These are phyloP conservation scores for Semnopithecus entellus DNA, from an alignment of 2,113 vertebrate genomes.

Conservation along the genomic window DNA sequence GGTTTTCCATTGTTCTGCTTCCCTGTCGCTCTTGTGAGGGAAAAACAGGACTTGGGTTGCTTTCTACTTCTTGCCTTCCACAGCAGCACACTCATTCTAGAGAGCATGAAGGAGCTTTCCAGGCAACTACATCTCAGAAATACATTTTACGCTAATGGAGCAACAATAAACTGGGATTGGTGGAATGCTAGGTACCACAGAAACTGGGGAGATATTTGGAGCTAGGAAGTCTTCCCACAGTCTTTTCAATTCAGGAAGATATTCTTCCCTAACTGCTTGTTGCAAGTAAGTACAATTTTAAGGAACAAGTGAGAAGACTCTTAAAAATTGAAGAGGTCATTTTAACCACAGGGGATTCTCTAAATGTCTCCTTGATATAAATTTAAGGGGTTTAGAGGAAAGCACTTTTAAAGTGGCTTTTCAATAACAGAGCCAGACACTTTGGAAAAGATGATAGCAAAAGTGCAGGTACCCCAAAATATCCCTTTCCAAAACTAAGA, in stretches of 20 bases:
- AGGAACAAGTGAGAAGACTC: not conserved
- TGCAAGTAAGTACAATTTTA: not conserved
- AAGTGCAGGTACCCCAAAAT: not conserved
- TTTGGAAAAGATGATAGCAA: not conserved
- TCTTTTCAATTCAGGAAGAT: not conserved
- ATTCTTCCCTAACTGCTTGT: not conserved
- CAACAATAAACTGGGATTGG: not conserved
- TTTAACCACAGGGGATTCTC: not conserved
- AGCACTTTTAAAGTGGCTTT: not conserved
- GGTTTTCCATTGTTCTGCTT: not conserved
- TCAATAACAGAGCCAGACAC: not conserved
- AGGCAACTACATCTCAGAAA: not conserved
- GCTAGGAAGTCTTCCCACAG: not conserved
- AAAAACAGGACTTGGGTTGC: not conserved
- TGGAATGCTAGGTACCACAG: not conserved
- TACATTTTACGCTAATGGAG: not conserved
- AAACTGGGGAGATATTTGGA: not conserved
- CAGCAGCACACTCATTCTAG: not conserved
- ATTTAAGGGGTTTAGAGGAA: not conserved
- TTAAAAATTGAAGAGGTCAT: not conserved
- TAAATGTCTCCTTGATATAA: not conserved
- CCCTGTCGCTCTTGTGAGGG: not conserved
- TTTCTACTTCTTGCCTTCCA: not conserved
- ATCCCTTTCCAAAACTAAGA: not conserved
- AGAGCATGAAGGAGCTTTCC: not conserved